A percentile compares a stretch with the other conserved stretches of the same genome.
Conservation (phyloP, 2,888 invertebrate genomes). For the Tigriopus californicus region DNA sequence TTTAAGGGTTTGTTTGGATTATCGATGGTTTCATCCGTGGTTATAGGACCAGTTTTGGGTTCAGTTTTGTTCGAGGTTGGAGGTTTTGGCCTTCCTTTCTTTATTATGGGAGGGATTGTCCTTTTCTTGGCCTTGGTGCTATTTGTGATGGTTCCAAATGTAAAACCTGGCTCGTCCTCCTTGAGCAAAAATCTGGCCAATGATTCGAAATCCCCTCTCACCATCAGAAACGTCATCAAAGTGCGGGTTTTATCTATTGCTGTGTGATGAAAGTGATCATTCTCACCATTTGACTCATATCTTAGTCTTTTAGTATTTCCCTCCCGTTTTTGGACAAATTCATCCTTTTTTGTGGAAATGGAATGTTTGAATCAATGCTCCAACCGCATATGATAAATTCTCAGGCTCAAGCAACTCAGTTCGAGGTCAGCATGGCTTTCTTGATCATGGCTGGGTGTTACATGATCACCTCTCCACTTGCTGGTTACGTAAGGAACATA, state of each 20-base stretch:
- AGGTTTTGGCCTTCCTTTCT: not conserved
- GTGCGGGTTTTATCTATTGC: no score
- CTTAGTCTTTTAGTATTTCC: not conserved
- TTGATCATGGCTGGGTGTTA: not conserved
- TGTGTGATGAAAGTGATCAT: no score
- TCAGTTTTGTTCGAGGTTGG: not conserved
- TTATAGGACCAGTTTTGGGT: not conserved
- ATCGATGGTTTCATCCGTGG: no score
- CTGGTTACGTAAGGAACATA: not conserved
- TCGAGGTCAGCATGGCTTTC: not conserved
- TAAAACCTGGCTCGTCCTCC: not conserved
- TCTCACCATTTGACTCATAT: no score
- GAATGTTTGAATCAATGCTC: constrained; percentile 4
- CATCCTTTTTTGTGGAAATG: not conserved
- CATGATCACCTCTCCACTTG: not conserved
- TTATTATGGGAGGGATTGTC: not conserved
- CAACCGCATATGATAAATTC: not conserved
- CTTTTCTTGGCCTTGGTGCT: not conserved
- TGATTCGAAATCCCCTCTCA: no score
- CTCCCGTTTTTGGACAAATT: not conserved
- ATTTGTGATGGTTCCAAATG: not conserved
- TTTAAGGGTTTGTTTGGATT: no score
- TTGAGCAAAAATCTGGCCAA: no score
- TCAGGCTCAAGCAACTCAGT: not conserved
- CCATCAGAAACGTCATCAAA: no score